Conservation (phyloP, 2,797 vertebrate species). For the Lagodon rhomboides region DNA sequence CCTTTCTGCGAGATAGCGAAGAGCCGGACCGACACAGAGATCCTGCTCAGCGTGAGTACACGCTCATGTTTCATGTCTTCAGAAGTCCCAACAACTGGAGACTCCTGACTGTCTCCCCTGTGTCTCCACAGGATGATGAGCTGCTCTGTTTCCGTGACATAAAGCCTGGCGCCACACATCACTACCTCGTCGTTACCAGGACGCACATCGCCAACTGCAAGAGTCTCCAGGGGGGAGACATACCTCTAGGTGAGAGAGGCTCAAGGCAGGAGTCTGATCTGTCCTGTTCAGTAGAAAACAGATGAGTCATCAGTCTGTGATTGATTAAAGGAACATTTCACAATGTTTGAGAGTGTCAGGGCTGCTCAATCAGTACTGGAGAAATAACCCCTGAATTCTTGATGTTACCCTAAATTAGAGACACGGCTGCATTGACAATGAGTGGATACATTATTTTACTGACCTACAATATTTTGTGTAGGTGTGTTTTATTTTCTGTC, state of each 20-base stretch:
- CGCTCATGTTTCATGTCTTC: not conserved
- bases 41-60: constrained; percentile 66
- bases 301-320: not conserved
- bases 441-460: no score
- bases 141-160: constrained; percentile 69
- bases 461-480: no score
- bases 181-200: constrained; percentile 67
- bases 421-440: no score
- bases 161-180: constrained; percentile 59
- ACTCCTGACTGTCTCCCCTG: not conserved
- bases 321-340: not conserved
- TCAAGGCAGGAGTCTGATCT: not conserved
- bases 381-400: no score
- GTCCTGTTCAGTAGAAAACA: not conserved
- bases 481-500: no score
- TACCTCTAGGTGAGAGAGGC: constrained; percentile 52
- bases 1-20: constrained; percentile 62
- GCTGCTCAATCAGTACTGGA: no score
- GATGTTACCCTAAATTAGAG: no score
- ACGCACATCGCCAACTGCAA: constrained; percentile 63
- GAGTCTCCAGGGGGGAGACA: constrained; percentile 32
- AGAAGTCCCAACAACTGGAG: not conserved
- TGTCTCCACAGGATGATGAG: constrained; percentile 55
- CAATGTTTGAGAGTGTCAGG: no score
- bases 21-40: constrained; percentile 49